A percentile compares a stretch with the other conserved stretches of the same genome.
phyloP scores from a whole-genome alignment of 2,113 vertebrate genomes.

The Hyla sarda region DNA sequence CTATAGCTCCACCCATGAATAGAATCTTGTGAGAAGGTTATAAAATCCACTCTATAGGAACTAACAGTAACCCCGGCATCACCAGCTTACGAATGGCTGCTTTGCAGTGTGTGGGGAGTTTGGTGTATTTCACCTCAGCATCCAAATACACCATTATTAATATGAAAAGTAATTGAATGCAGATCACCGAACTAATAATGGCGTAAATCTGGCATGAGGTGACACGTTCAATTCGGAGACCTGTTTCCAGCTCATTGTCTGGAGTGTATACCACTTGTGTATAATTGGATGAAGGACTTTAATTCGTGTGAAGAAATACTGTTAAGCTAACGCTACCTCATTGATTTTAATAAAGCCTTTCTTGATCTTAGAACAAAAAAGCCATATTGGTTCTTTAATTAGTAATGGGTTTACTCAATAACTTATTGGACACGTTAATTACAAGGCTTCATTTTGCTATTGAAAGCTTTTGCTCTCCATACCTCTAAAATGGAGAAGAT shows the following conservation, averaged over 20 bases:
- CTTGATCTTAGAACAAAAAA: slow-evolving; percentile 70
- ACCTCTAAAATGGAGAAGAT: slow-evolving; percentile 69
- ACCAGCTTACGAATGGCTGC: not conserved
- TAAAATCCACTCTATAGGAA: not conserved
- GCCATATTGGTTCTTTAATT: slow-evolving; percentile 75
- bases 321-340: slow-evolving; percentile 72
- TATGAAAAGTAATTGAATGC: not conserved
- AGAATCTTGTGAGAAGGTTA: not conserved
- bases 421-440: slow-evolving; percentile 80
- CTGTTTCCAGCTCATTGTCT: slow-evolving; percentile 65
- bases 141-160: not conserved
- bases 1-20: not conserved
- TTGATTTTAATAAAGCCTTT: slow-evolving; percentile 76
- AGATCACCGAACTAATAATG: slow-evolving; percentile 45
- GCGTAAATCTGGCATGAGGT: slow-evolving; percentile 50
- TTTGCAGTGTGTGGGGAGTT: too few species aligned
- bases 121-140: not conserved
- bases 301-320: slow-evolving; percentile 65
- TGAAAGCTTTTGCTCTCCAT: slow-evolving; percentile 74
- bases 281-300: slow-evolving; percentile 71
- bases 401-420: slow-evolving; percentile 84
- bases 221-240: slow-evolving; percentile 48
- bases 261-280: slow-evolving; percentile 57
- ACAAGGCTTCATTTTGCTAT: slow-evolving; percentile 79
- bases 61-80: not conserved